Evolutionary conservation across 2,888 invertebrate species (phyloP).

Genomic region (Drosophila mimetica): DNA sequence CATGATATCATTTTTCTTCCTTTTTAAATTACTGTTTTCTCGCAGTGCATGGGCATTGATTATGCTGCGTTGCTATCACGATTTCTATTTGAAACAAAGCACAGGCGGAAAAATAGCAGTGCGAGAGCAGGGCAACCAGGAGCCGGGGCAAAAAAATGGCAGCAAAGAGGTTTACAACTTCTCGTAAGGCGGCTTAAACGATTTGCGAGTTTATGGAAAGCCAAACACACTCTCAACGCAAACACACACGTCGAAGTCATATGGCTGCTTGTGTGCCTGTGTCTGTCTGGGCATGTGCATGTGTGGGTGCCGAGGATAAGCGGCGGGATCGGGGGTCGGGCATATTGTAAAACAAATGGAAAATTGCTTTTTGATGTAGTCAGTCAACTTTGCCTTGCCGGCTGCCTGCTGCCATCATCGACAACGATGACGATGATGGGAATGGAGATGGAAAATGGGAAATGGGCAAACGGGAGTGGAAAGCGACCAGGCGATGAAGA

Average conservation of each 20-base stretch:
- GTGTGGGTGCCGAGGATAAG: conserved; percentile 15
- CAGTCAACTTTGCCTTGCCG: conserved; percentile 51
- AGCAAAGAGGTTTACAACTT: conserved; percentile 74
- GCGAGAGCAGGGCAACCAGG: conserved; percentile 10
- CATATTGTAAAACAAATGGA: conserved; percentile 70
- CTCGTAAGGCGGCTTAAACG: conserved; percentile 77
- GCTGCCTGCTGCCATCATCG: conserved; percentile 47
- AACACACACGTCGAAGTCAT: conserved; percentile 39
- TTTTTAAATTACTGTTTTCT: conserved; percentile 10
- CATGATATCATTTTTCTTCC: neutral
- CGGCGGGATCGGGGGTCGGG: conserved; percentile 14
- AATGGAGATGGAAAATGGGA: conserved; percentile 18
- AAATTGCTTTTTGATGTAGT: conserved; percentile 78
- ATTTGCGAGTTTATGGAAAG: conserved; percentile 78
- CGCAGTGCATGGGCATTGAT: conserved; percentile 51
- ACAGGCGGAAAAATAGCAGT: conserved; percentile 34
- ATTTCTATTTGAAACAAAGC: conserved; percentile 56
- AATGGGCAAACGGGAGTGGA: conserved; percentile 10
- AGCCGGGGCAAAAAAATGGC: conserved; percentile 21
- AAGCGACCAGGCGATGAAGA: neutral
- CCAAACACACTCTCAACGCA: conserved; percentile 71
- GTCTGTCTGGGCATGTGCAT: neutral
- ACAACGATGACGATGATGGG: conserved; percentile 33
- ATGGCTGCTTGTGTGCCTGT: conserved; percentile 16
- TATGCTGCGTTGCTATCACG: conserved; percentile 63